Evolutionary conservation across 1,140 invertebrate species (phyloP).

Genomic region (Panagrolaimus sp.): DNA sequence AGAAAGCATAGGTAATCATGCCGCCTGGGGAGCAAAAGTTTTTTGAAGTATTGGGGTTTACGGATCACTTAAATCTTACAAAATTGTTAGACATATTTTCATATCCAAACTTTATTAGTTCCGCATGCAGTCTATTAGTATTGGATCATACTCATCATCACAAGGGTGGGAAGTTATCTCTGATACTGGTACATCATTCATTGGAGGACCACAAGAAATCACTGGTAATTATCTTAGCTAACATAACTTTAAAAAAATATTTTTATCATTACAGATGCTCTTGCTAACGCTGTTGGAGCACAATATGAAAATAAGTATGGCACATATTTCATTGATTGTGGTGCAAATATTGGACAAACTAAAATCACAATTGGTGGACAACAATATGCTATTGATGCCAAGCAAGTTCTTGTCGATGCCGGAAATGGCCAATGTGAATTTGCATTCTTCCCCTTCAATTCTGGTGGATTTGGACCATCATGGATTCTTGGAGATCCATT

Average conservation of each 20-base stretch:
- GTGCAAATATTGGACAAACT: constrained; percentile 28
- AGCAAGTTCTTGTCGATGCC: constrained; percentile 18
- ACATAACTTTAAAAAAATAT: too few relatives aligned
- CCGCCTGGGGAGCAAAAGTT: too few relatives aligned
- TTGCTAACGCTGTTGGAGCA: constrained; percentile 38
- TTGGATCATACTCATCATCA: constrained; percentile 29
- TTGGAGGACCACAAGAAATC: not conserved
- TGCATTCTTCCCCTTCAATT: constrained; percentile 39
- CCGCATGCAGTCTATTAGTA: constrained; percentile 21
- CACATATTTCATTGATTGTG: constrained; percentile 39
- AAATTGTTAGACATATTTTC: too few relatives aligned
- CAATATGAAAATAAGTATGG: constrained; percentile 26
- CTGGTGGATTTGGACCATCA: constrained; percentile 31
- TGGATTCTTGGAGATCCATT: constrained; percentile 52
- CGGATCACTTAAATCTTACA: too few relatives aligned
- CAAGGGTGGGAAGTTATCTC: constrained; percentile 39
- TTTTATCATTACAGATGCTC: constrained; percentile 30
- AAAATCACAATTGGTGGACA: constrained; percentile 35
- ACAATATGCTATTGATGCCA: constrained; percentile 27
- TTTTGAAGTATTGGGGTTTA: too few relatives aligned
- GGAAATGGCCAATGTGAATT: constrained; percentile 32
- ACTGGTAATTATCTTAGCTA: too few relatives aligned
- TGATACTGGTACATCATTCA: constrained; percentile 41
- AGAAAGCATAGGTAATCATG: too few relatives aligned
- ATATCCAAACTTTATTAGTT: too few relatives aligned